A percentile compares a stretch with the other conserved stretches of the same genome.
phyloP scores from a whole-genome alignment of 2,888 invertebrate genomes.

The Drosophila kambysellisi region DNA sequence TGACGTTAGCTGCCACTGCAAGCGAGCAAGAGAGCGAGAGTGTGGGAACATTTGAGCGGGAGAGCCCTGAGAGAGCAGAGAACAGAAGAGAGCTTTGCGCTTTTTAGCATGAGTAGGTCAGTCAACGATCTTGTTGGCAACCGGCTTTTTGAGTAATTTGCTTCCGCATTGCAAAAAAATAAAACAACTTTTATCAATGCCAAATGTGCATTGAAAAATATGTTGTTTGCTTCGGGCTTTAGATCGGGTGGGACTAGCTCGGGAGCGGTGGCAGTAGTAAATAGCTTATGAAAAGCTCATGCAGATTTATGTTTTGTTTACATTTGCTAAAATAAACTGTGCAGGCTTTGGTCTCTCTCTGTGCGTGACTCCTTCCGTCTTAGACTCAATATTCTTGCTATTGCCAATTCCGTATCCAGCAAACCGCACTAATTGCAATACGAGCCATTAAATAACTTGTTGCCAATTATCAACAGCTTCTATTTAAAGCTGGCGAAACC shows the following conservation, averaged over 20 bases:
- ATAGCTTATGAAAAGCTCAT: conserved; percentile 17
- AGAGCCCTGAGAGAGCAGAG: conserved; percentile 7
- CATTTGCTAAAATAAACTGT: not conserved
- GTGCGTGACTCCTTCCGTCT: not conserved
- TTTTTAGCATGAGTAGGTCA: conserved; percentile 68
- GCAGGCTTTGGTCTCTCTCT: not conserved
- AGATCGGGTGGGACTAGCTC: not conserved
- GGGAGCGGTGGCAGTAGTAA: not conserved
- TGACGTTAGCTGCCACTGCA: conserved; percentile 63
- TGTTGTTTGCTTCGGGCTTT: conserved; percentile 14
- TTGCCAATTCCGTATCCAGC: conserved; percentile 30
- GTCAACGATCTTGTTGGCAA: conserved; percentile 76
- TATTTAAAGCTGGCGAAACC: conserved; percentile 47
- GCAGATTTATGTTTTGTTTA: conserved; percentile 28
- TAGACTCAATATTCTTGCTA: conserved; percentile 20
- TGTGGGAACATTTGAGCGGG: conserved; percentile 2
- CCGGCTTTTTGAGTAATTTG: conserved; percentile 72
- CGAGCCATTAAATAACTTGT: conserved; percentile 70
- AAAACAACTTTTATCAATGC: conserved; percentile 58
- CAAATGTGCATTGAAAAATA: conserved; percentile 43
- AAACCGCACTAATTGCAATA: conserved; percentile 74
- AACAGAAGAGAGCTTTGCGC: conserved; percentile 2
- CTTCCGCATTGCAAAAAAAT: conserved; percentile 68
- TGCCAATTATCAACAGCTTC: conserved; percentile 68
- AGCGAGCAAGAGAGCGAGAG: conserved; percentile 16